phyloP scores from a whole-genome alignment of 2,888 invertebrate genomes.

The Drymonia ruficornis region DNA sequence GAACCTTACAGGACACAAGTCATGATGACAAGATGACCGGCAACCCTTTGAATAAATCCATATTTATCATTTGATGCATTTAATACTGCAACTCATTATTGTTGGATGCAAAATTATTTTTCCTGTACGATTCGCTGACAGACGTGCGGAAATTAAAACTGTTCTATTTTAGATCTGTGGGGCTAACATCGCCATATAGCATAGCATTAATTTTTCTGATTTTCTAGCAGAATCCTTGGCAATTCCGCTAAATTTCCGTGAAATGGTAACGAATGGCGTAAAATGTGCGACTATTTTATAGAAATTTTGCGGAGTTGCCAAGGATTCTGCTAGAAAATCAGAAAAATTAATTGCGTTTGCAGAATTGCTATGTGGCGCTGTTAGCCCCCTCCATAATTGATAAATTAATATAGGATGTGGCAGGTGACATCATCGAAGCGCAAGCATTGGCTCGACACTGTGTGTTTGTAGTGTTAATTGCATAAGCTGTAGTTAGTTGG shows the following conservation, averaged over 20 bases:
- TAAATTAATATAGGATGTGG: conserved; percentile 37
- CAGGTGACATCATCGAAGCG: conserved; percentile 60
- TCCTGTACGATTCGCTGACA: neutral
- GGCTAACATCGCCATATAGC: no score
- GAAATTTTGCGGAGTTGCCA: no score
- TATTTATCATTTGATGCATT: neutral
- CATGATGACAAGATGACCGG: conserved; percentile 23
- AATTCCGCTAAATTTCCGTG: no score
- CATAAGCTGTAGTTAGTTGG: conserved; percentile 46
- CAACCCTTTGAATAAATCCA: conserved; percentile 5
- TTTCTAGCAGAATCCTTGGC: no score
- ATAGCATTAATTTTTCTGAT: no score
- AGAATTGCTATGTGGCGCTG: no score
- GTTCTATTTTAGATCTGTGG: neutral
- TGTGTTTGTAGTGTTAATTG: conserved; percentile 59
- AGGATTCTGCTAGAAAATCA: no score
- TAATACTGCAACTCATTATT: neutral
- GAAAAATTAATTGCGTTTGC: no score
- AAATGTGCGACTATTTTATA: no score
- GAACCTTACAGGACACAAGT: conserved; percentile 5
- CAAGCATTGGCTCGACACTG: conserved; percentile 42
- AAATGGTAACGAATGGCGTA: no score
- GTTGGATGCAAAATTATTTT: neutral
- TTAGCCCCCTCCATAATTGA: no score
- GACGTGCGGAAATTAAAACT: neutral